A percentile compares a stretch with the other conserved stretches of the same genome.
Evolutionary conservation across 2,113 vertebrate genomes (phyloP).

Genomic region (Onychorhynchus coronatus): DNA sequence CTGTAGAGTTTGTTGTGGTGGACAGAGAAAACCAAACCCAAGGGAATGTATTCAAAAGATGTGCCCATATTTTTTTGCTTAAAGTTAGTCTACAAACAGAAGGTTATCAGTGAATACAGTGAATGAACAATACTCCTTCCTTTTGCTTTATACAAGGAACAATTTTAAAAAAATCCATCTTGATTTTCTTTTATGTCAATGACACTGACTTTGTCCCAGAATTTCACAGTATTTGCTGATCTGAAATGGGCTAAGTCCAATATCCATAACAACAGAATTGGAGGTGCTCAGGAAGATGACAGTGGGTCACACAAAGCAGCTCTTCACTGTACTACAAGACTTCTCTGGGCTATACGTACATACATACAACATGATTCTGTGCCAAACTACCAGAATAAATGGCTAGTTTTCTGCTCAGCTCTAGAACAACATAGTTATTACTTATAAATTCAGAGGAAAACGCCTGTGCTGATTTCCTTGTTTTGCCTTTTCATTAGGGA

Average conservation of each 20-base stretch:
- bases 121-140: not conserved
- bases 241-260: not conserved
- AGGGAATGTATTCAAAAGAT: not conserved
- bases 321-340: not conserved
- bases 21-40: not conserved
- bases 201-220: not conserved
- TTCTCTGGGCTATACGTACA: not conserved
- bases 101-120: not conserved
- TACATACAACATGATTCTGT: rapidly evolving
- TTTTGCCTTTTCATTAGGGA: not conserved
- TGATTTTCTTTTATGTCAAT: not conserved
- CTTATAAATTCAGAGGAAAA: not conserved
- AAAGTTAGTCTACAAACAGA: not conserved
- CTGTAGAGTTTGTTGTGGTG: not conserved
- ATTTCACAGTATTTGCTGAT: not conserved
- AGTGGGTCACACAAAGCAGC: not conserved
- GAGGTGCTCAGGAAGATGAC: not conserved
- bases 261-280: not conserved
- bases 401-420: not conserved
- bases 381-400: not conserved
- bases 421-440: not conserved
- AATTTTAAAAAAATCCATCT: not conserved
- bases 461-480: not conserved
- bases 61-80: not conserved
- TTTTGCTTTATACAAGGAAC: not conserved